Evolutionary conservation across 2,888 invertebrate genomes (phyloP).

Genomic region (Lasioglossum figueresi): DNA sequence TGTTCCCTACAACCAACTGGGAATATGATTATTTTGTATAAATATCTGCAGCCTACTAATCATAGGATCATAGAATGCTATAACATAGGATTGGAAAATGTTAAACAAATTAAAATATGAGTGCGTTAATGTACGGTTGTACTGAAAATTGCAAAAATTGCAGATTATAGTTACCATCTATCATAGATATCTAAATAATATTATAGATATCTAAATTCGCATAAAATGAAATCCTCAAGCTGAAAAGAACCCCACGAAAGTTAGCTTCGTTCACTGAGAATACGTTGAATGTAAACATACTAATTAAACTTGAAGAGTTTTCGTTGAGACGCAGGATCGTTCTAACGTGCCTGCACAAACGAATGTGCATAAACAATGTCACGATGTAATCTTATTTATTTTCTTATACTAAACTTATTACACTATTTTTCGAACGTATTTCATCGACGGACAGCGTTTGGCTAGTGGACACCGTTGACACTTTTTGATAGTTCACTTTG

Average conservation of each 20-base stretch:
- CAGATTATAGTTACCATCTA: no score
- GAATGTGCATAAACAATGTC: constrained; percentile 1
- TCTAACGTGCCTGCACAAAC: background rate
- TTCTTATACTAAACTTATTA: constrained; percentile 27
- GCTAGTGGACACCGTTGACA: background rate
- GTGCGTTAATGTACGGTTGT: background rate
- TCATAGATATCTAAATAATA: no score
- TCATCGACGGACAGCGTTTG: constrained; percentile 35
- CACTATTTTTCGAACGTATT: constrained; percentile 5
- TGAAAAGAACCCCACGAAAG: background rate
- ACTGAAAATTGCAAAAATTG: background rate
- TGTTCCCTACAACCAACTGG: background rate
- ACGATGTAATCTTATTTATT: constrained; percentile 14
- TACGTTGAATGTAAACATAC: background rate
- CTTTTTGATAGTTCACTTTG: constrained; percentile 15
- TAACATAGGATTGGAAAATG: background rate
- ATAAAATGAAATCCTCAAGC: background rate
- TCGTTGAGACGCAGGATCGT: constrained; percentile 8
- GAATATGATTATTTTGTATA: background rate
- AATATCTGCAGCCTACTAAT: background rate
- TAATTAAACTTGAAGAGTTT: background rate
- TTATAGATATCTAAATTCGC: background rate
- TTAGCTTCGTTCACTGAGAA: background rate
- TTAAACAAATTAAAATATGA: background rate
- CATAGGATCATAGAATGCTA: no score